Base-by-base conservation (phyloP, 1,140 invertebrate genomes). In the Tetranychus urticae region DNA sequence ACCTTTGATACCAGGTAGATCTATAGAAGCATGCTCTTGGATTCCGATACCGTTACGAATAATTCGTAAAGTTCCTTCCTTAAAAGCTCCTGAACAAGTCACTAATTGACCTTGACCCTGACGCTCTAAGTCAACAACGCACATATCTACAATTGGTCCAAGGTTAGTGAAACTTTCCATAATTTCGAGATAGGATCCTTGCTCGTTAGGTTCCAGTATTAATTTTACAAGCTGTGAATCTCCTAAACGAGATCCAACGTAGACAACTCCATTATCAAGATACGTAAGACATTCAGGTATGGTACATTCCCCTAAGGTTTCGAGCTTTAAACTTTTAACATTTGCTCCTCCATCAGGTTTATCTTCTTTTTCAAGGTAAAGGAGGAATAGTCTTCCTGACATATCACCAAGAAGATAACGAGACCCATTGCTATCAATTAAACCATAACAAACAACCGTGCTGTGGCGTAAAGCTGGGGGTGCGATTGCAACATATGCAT, bases 241-340 rank as follows among this genome's bases (percentile, higher is more conserved):
- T 0, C 94, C 94, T 34, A 98, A 76, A 33, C 90, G 80, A 1
- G 92, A 97, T 0, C 94, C 94, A 67, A 99, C 82, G 72, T 93
- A 99, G 56, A 98, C 83, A 35, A 98, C 93, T 50, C 90, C 90
- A 76, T 98, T 98, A 71, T 98, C 94, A 56, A 98, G 75, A 70
- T 99, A 99, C n/a, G 91, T 96, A 69, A 99, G 85, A 69, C 89
- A 93, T 73, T 97, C 92, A 3, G 94, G 90, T 65, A 96, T 94
- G 14, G 88, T 90, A 46, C 94, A 93, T 76, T 77, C 76, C 78
- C 88, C 89, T 31, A 96, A 74, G 2, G 90, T 74, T 74, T 94
- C 90, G 12, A 94, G 85, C 75, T 93, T 94, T 6, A 97, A 77
- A 71, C 94, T 88, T 70, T 85, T 88, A 1, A 94, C 85, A 12